phyloP scores from a whole-genome alignment of 2,888 invertebrate genomes.

The Andrena fulva region DNA sequence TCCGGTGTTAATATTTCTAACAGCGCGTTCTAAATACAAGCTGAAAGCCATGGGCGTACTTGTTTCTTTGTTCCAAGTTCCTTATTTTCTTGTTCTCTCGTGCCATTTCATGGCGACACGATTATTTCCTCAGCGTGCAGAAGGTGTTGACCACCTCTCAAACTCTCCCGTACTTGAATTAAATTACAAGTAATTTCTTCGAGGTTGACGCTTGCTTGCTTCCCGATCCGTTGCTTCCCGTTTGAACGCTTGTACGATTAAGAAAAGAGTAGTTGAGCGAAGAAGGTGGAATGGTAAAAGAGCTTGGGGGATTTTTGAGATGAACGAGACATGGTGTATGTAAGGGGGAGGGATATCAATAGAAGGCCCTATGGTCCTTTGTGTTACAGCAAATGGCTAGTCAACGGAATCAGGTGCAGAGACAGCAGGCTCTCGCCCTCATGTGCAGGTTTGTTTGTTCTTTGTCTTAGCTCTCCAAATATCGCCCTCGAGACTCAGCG shows the following conservation, averaged over 20 bases:
- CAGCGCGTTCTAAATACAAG: conserved; percentile 12
- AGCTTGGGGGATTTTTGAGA: conserved; percentile 76
- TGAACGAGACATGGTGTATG: conserved; percentile 73
- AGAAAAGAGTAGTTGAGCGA: conserved; percentile 71
- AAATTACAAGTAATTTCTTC: not conserved
- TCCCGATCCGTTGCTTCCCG: not conserved
- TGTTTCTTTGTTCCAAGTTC: not conserved
- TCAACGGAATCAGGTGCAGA: conserved; percentile 95
- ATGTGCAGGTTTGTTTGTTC: conserved; percentile 92
- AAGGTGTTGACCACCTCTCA: not conserved
- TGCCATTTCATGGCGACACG: not conserved
- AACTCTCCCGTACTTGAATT: not conserved
- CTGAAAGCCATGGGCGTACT: not conserved
- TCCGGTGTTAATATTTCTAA: conserved; percentile 7
- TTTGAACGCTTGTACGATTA: not conserved
- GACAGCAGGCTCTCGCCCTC: conserved; percentile 95
- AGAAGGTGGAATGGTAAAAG: conserved; percentile 76
- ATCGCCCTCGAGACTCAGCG: conserved; percentile 66
- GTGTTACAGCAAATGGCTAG: conserved; percentile 93
- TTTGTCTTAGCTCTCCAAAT: conserved; percentile 76
- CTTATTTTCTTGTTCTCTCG: not conserved
- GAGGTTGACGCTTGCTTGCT: not conserved
- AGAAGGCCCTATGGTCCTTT: conserved; percentile 84
- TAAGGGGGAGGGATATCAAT: conserved; percentile 83
- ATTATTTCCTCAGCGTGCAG: not conserved